These are phyloP conservation scores for Rhopilema esculentum DNA, from an alignment of 30 jellyfish, hydroid and myxozoan genomes.

Conservation along the genomic window DNA sequence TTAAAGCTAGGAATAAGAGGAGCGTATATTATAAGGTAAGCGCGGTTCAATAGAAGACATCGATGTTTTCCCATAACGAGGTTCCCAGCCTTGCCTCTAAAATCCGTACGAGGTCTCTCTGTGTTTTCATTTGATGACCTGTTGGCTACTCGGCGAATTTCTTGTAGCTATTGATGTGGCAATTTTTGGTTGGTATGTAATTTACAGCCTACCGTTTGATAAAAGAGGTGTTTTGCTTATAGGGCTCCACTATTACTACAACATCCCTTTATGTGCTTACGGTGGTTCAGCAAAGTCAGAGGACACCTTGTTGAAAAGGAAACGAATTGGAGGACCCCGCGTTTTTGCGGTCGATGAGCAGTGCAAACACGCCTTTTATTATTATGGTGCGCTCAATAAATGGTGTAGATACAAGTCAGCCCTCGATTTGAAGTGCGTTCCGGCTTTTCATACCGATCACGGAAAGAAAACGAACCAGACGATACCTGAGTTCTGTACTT, in stretches of 20 bases:
- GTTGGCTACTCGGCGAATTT: not conserved
- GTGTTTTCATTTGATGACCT: too few species aligned
- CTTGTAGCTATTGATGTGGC: not conserved
- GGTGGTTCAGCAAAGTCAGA: slow-evolving; percentile 15
- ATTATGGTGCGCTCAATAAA: slow-evolving; percentile 6
- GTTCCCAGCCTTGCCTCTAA: too few species aligned
- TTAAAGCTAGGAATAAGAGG: too few species aligned
- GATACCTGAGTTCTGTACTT: too few species aligned
- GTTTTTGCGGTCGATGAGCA: slow-evolving; percentile 71
- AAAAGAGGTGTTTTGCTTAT: too few species aligned
- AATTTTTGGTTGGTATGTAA: not conserved
- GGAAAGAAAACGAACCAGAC: not conserved
- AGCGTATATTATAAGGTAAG: too few species aligned
- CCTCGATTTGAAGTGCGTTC: slow-evolving; percentile 18
- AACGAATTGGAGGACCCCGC: slow-evolving; percentile 67
- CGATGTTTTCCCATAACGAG: too few species aligned
- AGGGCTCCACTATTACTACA: slow-evolving; percentile 60
- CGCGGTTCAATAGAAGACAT: too few species aligned
- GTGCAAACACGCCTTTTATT: slow-evolving; percentile 70
- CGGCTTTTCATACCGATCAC: slow-evolving; percentile 23
- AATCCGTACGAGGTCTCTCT: too few species aligned
- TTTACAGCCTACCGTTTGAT: not conserved
- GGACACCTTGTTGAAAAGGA: slow-evolving; percentile 8
- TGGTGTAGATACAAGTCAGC: slow-evolving; percentile 65
- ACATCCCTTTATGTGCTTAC: slow-evolving; percentile 77